A percentile compares a stretch with the other conserved stretches of the same genome.
Evolutionary conservation across 2,797 vertebrate species (phyloP).

Genomic region (Glossophaga mutica): DNA sequence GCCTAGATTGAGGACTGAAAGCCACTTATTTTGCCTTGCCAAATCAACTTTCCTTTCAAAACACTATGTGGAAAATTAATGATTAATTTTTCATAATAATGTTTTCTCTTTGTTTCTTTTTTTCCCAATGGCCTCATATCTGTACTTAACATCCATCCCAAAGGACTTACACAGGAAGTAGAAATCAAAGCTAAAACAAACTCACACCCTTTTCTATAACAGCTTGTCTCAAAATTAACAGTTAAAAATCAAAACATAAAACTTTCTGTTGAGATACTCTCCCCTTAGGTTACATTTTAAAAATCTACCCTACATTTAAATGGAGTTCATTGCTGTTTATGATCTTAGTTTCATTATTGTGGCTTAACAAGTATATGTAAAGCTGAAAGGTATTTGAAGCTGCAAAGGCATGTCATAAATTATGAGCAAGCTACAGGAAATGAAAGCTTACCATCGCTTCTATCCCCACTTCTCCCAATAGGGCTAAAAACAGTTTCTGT

Average conservation of each 20-base stretch:
- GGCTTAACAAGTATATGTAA: background rate
- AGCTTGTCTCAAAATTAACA: constrained; percentile 41
- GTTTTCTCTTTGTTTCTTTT: constrained; percentile 62
- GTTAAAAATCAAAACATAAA: constrained; percentile 65
- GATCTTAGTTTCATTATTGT: constrained; percentile 25
- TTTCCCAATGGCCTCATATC: constrained; percentile 41
- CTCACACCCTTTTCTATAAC: constrained; percentile 68
- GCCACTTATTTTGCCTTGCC: background rate
- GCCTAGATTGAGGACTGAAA: background rate
- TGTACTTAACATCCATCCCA: constrained; percentile 70
- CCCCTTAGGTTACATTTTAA: background rate
- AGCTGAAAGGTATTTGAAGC: background rate
- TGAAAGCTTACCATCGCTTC: background rate
- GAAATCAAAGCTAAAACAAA: background rate
- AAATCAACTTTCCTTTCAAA: constrained; percentile 26
- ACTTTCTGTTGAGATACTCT: constrained; percentile 1
- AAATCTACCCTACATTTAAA: background rate
- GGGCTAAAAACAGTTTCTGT: background rate
- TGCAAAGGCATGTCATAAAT: background rate
- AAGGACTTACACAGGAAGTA: constrained; percentile 73
- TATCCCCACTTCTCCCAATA: background rate
- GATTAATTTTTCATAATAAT: constrained; percentile 60
- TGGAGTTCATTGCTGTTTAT: background rate
- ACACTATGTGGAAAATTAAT: constrained; percentile 22
- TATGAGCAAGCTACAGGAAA: constrained; percentile 2